A percentile compares a stretch with the other conserved stretches of the same genome.
Evolutionary conservation across 2,888 invertebrate species (phyloP).

Genomic region (Dione juno): DNA sequence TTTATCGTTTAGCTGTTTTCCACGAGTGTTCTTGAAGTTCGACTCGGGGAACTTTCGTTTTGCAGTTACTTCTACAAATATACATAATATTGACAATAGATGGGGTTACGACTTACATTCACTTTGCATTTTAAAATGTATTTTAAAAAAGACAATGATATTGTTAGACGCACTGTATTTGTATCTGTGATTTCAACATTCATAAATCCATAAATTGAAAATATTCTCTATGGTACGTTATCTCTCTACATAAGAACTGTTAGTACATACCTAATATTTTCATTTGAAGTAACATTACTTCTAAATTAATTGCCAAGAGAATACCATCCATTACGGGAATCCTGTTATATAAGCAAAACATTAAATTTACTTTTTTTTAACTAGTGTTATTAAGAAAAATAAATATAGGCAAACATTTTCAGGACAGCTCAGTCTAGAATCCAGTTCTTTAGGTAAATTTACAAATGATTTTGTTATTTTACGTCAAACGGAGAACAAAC

Average conservation of each 20-base stretch:
- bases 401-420: too few species aligned
- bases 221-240: too few species aligned
- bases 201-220: too few species aligned
- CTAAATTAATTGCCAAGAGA: slow-evolving; percentile 67
- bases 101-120: slow-evolving; percentile 46
- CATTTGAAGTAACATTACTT: slow-evolving; percentile 70
- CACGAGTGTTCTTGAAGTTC: slow-evolving; percentile 48
- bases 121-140: too few species aligned
- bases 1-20: slow-evolving; percentile 60
- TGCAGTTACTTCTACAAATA: slow-evolving; percentile 63
- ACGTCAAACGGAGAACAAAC: too few species aligned
- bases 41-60: slow-evolving; percentile 54
- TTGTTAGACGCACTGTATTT: too few species aligned
- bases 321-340: slow-evolving; percentile 66
- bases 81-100: slow-evolving; percentile 50
- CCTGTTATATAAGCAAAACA: slow-evolving; percentile 40
- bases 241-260: background rate
- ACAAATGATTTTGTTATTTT: too few species aligned
- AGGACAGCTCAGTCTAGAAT: too few species aligned
- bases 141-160: too few species aligned
- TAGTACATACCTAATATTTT: slow-evolving; percentile 58
- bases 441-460: too few species aligned
- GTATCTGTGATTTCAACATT: too few species aligned
- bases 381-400: background rate
- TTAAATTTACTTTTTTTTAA: background rate